These are phyloP conservation scores for Abrostola tripartita DNA, from an alignment of 2,888 invertebrate species.

Conservation along the genomic window DNA sequence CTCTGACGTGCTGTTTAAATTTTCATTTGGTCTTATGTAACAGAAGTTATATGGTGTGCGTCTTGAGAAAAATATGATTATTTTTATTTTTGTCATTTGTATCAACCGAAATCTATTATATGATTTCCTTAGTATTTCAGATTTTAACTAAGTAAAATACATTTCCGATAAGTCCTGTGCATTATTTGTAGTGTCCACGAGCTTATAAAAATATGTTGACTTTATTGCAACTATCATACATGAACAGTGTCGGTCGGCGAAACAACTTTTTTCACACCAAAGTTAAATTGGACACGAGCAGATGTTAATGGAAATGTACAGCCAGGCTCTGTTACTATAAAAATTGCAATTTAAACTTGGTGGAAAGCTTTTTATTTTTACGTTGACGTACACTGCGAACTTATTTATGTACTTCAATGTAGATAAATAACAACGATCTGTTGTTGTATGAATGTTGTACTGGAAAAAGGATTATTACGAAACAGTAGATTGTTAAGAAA, in stretches of 20 bases:
- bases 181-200: slow-evolving; percentile 5
- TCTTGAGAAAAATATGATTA: neutral
- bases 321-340: slow-evolving; percentile 49
- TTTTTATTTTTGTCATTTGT: neutral
- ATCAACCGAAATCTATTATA: neutral
- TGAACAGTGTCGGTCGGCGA: slow-evolving; percentile 36
- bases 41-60: neutral
- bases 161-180: neutral
- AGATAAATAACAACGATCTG: neutral
- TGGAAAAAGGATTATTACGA: too few relatives aligned
- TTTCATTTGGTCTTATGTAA: slow-evolving; percentile 44
- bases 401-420: slow-evolving; percentile 1
- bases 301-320: slow-evolving; percentile 54
- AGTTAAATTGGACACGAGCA: slow-evolving; percentile 60
- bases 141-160: too few relatives aligned
- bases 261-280: slow-evolving; percentile 37
- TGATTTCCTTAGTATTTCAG: too few relatives aligned
- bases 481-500: too few relatives aligned
- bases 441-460: neutral
- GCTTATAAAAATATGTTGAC: slow-evolving; percentile 7
- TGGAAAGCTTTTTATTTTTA: slow-evolving; percentile 32
- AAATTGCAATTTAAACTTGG: slow-evolving; percentile 58
- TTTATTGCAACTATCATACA: slow-evolving; percentile 43
- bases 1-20: slow-evolving; percentile 27
- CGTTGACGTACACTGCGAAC: slow-evolving; percentile 2